phyloP scores from a whole-genome alignment of 2,797 vertebrate genomes.

The Eleutherodactylus coqui region DNA sequence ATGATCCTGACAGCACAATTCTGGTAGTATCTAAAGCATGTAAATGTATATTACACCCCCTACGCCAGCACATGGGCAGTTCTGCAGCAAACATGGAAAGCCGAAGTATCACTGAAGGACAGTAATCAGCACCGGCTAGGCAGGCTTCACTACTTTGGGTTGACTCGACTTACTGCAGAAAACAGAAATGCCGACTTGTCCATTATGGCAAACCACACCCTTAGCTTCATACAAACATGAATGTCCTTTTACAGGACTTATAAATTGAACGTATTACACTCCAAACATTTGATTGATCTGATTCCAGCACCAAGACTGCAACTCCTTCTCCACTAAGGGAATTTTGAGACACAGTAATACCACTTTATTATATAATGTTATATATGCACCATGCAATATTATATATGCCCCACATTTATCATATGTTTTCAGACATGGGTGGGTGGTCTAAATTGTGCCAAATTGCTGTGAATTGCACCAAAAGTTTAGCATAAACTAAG shows the following conservation, averaged over 20 bases:
- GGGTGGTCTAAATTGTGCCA: too few species aligned
- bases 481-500: too few species aligned
- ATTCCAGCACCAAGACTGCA: not conserved
- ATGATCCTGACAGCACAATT: too few species aligned
- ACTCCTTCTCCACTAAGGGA: not conserved
- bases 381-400: not conserved
- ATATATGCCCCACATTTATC: too few species aligned
- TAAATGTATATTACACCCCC: too few species aligned
- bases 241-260: slow-evolving; percentile 24
- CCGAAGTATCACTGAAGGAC: not conserved
- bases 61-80: too few species aligned
- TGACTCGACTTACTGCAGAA: slow-evolving; percentile 20
- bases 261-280: not conserved
- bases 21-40: too few species aligned
- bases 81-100: not conserved
- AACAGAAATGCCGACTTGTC: slow-evolving; percentile 36
- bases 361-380: not conserved
- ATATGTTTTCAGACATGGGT: too few species aligned
- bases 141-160: not conserved
- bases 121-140: not conserved
- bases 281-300: not conserved
- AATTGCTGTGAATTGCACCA: too few species aligned
- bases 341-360: not conserved
- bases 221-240: slow-evolving; percentile 8
- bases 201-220: slow-evolving; percentile 34